Base-by-base conservation (phyloP, 2,888 invertebrate species). In the Drosophila buzzatii region DNA sequence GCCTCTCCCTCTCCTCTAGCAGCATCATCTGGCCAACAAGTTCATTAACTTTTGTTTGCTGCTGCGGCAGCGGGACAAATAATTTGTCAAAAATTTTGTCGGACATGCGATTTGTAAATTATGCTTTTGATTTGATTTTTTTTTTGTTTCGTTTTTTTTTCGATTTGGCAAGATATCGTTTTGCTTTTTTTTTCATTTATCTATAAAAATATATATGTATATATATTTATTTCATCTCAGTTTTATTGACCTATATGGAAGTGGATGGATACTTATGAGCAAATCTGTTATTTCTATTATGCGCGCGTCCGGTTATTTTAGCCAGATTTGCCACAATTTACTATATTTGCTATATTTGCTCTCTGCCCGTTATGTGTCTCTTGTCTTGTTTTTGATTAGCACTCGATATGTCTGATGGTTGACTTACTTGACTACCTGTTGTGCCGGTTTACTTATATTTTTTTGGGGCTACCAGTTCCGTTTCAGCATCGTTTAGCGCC, bases 61-160 rank as follows among this genome's bases (percentile, higher is more conserved):
- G 27, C 49, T 16, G 49, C 49, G 31, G 45, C 63, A 45, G 73
- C 82, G 77, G 82, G 70, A 75, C 71, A 72, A 81, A 83, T 63
- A 86, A 89, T 89, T 89, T 85, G 85, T 89, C 87, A 84, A 77
- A 88, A 75, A 71, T 79, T 78, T 68, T 71, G 76, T 89, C 59
- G 62, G 89, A 85, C 89, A 84, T 85, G 89, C 87, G 87, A 89
- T 89, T 76, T 78, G 65, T 65, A 68, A 89, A 86, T 85, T 84
- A 86, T 81, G 51, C 33, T 73, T 57, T 66, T 77, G 68, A 79
- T 70, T 81, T 77, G 70, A 57, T 68, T 56, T 67, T 51, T 5
- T 5, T 14, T 14, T 37, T 37, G n/a, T n/a, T n/a, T n/a, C n/a
- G 23, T 27, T 27, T 0, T 27, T 27, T 27, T 0, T 37, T 55